Evolutionary conservation across 2,113 vertebrate genomes (phyloP).

Genomic region (Microcebus jonahi): DNA sequence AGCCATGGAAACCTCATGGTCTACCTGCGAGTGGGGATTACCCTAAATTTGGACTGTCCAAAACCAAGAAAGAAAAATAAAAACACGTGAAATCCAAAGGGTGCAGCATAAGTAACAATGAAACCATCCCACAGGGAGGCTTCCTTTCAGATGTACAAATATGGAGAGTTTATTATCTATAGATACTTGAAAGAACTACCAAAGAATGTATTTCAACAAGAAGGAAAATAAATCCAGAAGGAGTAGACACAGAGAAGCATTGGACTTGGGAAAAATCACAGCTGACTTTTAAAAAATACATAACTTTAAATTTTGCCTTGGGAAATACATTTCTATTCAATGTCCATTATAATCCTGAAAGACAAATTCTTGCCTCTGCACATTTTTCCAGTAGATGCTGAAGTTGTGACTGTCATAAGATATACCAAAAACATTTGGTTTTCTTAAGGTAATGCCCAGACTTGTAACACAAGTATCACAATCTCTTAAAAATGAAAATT

Average conservation of each 20-base stretch:
- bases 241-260: not conserved
- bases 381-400: constrained; percentile 40
- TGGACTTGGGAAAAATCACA: constrained; percentile 9
- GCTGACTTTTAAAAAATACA: not conserved
- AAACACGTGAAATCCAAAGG: not conserved
- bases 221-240: not conserved
- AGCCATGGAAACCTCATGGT: not conserved
- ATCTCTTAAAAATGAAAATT: constrained; percentile 77
- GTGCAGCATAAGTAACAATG: not conserved
- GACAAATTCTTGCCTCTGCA: constrained; percentile 52
- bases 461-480: constrained; percentile 62
- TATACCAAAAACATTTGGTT: not conserved
- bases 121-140: not conserved
- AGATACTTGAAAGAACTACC: not conserved
- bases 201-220: constrained; percentile 21
- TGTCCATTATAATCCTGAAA: constrained; percentile 27
- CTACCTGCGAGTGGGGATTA: not conserved
- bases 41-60: not conserved
- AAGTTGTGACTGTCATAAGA: constrained; percentile 57
- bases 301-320: constrained; percentile 7
- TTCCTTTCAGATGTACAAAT: constrained; percentile 29
- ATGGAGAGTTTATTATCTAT: constrained; percentile 2
- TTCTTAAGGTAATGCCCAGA: constrained; percentile 53
- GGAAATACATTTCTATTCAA: constrained; percentile 22
- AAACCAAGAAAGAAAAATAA: not conserved